Evolutionary conservation across 92 coral and sea anemone species (phyloP).

Genomic region (Porites divaricata): DNA sequence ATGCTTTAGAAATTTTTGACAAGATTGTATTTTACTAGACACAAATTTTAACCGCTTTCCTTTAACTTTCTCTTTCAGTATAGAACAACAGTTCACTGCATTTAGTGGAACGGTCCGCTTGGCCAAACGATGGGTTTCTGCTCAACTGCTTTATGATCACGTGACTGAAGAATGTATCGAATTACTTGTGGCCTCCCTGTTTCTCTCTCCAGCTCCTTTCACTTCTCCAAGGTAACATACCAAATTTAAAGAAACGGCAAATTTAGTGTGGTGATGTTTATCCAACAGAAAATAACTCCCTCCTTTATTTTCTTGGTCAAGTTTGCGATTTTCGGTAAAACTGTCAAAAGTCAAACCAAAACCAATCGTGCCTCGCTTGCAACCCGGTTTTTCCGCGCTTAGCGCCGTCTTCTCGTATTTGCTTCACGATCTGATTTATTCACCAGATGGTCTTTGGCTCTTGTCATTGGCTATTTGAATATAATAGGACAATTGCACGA

Average conservation of each 20-base stretch:
- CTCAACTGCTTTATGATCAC: conserved; percentile 80
- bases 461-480: too few species aligned
- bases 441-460: too few species aligned
- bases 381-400: too few species aligned
- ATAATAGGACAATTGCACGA: too few species aligned
- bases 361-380: too few species aligned
- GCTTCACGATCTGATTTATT: too few species aligned
- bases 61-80: conserved; percentile 41
- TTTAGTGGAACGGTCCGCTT: conserved; percentile 90
- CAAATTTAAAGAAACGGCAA: background rate
- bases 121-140: conserved; percentile 92
- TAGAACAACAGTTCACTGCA: conserved; percentile 83
- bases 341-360: too few species aligned
- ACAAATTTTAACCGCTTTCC: too few species aligned
- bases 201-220: conserved; percentile 91
- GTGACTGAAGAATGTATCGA: conserved; percentile 92
- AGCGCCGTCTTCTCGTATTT: too few species aligned
- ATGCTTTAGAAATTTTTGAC: background rate
- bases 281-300: too few species aligned
- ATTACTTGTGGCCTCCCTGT: conserved; percentile 80
- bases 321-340: too few species aligned
- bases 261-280: background rate
- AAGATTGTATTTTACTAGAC: background rate
- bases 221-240: conserved; percentile 83
- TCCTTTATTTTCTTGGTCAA: too few species aligned